Percentiles rank a stretch among this genome's conserved stretches.
Evolutionary conservation across 2,888 invertebrate genomes (phyloP).

Genomic region (Papilio elwesi): DNA sequence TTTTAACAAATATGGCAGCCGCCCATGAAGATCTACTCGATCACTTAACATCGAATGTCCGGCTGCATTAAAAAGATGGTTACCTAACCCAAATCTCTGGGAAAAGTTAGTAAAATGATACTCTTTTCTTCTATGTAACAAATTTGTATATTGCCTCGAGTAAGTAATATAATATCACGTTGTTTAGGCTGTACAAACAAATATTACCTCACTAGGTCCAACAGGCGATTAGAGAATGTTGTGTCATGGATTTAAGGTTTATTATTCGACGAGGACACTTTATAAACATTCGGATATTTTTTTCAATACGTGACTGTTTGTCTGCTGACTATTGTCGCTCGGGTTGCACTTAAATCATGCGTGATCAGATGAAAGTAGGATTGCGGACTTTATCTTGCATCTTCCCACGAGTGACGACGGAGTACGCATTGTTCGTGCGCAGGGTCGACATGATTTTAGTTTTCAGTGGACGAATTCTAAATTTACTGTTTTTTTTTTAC

Average conservation of each 20-base stretch:
- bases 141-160: constrained; percentile 7
- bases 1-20: neutral
- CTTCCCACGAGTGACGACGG: constrained; percentile 72
- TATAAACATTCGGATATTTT: constrained; percentile 36
- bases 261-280: constrained; percentile 37
- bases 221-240: constrained; percentile 1
- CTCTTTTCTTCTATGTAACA: neutral
- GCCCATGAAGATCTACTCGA: constrained; percentile 1
- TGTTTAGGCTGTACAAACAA: neutral
- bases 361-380: constrained; percentile 78
- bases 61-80: too few species aligned
- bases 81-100: too few species aligned
- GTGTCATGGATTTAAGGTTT: constrained; percentile 32
- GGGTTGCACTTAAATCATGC: constrained; percentile 78
- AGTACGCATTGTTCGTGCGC: constrained; percentile 48
- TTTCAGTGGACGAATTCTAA: neutral
- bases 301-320: constrained; percentile 55
- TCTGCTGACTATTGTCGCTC: constrained; percentile 67
- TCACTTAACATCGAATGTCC: neutral
- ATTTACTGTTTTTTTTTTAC: neutral
- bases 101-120: too few species aligned
- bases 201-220: constrained; percentile 4
- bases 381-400: constrained; percentile 68
- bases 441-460: constrained; percentile 6
- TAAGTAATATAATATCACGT: constrained; percentile 1